Evolutionary conservation across 1,140 invertebrate species (phyloP), one percentile per base, ranked within the genome.

Genomic region (Dreissena polymorpha): DNA sequence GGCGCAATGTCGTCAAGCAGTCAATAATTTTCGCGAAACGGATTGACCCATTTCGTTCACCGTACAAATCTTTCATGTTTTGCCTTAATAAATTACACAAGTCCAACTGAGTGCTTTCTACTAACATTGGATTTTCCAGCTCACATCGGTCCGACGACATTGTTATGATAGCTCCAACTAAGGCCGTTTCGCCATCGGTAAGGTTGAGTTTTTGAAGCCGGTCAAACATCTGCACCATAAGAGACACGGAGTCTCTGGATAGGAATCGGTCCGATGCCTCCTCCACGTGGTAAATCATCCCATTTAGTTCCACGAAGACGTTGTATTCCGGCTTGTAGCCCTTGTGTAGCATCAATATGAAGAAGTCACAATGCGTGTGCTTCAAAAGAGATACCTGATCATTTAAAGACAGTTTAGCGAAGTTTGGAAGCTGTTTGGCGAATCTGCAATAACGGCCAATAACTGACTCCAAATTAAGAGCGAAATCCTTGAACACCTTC

Each of bases 101-200:
- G 14, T 21, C 68, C 13, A 72, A 49, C 70, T 81, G 78, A 14
- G 70, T 81, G 0, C 49, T 14, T 53, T 81, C 80, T 14, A 82
- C 80, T 23, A 74, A 50, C 6, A 16, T 2, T n/a, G 71, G n/a
- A 39, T 82, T 53, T n/a, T 74, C 51, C 16, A 82, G 63, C 18
- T 74, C 55, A 75, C 80, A 82, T 51, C 50, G 39, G 67, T 82
- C 80, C 1, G 80, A 39, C n/a, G 72, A 74, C 71, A 75, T 74
- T 23, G 64, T 65, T 50, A 69, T 18, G 10, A 82, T 39, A 21
- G 23, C 49, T 27, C 73, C 27, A 3, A 82, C 29, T 49, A 82
- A 53, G 67, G 64, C 80, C 71, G 68, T 82, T 60, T 82, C 80
- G 1, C 29, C 51, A n/a, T 75, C 53, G 57, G 8, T 13, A n/a